Conservation (phyloP, 2,113 vertebrate genomes). For the Trinectes maculatus region DNA sequence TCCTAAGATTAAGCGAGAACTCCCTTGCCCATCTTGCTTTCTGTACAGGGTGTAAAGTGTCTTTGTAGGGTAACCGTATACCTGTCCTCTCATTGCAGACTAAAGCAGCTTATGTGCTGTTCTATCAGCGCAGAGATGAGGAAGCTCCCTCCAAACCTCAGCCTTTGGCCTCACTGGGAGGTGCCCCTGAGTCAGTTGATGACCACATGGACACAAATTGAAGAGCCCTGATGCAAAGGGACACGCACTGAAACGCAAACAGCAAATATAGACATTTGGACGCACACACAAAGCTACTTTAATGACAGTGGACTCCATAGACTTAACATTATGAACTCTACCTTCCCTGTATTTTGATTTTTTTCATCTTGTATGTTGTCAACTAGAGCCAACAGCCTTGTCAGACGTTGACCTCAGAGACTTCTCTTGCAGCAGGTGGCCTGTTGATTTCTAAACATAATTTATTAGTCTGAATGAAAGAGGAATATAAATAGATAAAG, state of each 20-base stretch:
- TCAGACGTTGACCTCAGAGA: constrained; percentile 69
- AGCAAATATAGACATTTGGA: constrained; percentile 69
- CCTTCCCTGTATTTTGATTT: constrained; percentile 65
- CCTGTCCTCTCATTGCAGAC: constrained; percentile 80
- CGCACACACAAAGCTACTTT: constrained; percentile 71
- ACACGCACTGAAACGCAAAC: constrained; percentile 71
- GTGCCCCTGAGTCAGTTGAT: constrained; percentile 78
- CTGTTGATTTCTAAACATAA: constrained; percentile 61
- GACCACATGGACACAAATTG: constrained; percentile 98
- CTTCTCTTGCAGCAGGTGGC: constrained; percentile 60
- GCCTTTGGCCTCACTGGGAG: constrained; percentile 77
- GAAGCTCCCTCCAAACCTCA: constrained; percentile 77
- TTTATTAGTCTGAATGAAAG: constrained; percentile 56
- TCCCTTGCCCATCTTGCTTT: background rate
- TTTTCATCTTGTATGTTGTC: constrained; percentile 63
- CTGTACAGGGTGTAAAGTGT: constrained; percentile 35
- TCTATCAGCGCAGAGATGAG: constrained; percentile 91
- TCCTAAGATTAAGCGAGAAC: background rate
- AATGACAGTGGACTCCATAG: constrained; percentile 70
- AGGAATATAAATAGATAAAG: constrained; percentile 50
- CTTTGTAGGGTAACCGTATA: constrained; percentile 41
- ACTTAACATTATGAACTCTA: constrained; percentile 57
- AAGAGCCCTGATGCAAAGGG: constrained; percentile 50
- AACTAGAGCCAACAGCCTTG: constrained; percentile 65
- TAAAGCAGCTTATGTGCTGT: constrained; percentile 95